Conservation (phyloP, 2,888 invertebrate genomes). For the Carabus problematicus region DNA sequence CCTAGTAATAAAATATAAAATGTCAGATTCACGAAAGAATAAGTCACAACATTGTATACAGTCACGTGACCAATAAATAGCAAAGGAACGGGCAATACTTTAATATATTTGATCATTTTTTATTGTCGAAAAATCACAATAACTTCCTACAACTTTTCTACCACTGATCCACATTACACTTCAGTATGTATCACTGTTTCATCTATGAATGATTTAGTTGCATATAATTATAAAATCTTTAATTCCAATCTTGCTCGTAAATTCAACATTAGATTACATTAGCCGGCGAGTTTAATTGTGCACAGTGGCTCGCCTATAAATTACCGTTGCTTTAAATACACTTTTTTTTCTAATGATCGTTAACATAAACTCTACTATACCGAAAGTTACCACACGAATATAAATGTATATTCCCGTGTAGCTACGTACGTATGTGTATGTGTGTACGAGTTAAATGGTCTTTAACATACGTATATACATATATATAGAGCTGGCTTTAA, state of each 20-base stretch:
- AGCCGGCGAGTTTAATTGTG: constrained; percentile 19
- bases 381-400: neutral
- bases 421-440: neutral
- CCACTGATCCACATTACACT: too few relatives aligned
- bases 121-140: too few relatives aligned
- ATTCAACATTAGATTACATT: constrained; percentile 31
- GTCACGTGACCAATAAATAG: too few relatives aligned
- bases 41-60: too few relatives aligned
- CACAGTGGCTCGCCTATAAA: constrained; percentile 25
- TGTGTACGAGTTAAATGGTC: neutral
- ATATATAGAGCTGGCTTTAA: neutral
- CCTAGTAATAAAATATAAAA: too few relatives aligned
- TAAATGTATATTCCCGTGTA: neutral
- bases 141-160: too few relatives aligned
- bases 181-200: too few relatives aligned
- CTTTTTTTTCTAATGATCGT: constrained; percentile 21
- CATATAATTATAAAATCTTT: constrained; percentile 8
- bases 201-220: too few relatives aligned
- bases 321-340: constrained; percentile 16
- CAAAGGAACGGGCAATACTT: too few relatives aligned
- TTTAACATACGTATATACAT: too few relatives aligned
- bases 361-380: neutral
- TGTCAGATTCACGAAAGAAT: too few relatives aligned
- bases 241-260: constrained; percentile 41
- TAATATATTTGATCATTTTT: too few relatives aligned